Evolutionary conservation across 2,888 invertebrate genomes (phyloP), one percentile per base, ranked within the genome.

Genomic region (Parnassius mnemosyne): DNA sequence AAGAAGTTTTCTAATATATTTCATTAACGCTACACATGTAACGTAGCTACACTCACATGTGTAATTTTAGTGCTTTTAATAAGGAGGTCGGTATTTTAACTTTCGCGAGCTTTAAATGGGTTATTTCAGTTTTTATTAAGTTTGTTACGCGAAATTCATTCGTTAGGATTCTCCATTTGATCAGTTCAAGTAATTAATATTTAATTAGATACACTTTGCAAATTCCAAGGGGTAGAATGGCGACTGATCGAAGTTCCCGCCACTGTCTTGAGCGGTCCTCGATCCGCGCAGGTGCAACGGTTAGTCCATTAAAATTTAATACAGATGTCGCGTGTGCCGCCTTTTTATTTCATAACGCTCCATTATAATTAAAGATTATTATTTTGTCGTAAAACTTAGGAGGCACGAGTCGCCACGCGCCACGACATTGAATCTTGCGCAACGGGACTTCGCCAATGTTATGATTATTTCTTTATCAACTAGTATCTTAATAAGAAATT

Each of bases 301-400:
- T 79, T 83, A 78, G 84, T 85, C 83, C 86, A 89, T 90, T 89
- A 86, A 89, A 87, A 81, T 87, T 89, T 88, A 87, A 90, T 88
- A 88, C 88, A 90, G 87, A 85, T 87, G 88, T 90, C 90, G 88
- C 85, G 87, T 88, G 88, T 82, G 82, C 79, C 79, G 84, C 80
- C 81, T 88, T 87, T 86, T 88, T 87, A 83, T 83, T 78, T 77
- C 74, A 76, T 80, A 78, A 84, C 82, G 83, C 84, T 83, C 81
- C 87, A 85, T 85, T 88, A 87, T 87, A 89, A 90, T 89, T 89
- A 88, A 89, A 85, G 85, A 84, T 85, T 86, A 88, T 88, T 87
- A 89, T 88, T 88, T 87, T 85, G 85, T 85, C 87, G 85, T 89
- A 89, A 89, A 88, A 83, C 72, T 75, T 81, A 74, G 76, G 74